A percentile compares a stretch with the other conserved stretches of the same genome.
phyloP scores from a whole-genome alignment of 2,888 invertebrate genomes.

The Diabrotica balteata region DNA sequence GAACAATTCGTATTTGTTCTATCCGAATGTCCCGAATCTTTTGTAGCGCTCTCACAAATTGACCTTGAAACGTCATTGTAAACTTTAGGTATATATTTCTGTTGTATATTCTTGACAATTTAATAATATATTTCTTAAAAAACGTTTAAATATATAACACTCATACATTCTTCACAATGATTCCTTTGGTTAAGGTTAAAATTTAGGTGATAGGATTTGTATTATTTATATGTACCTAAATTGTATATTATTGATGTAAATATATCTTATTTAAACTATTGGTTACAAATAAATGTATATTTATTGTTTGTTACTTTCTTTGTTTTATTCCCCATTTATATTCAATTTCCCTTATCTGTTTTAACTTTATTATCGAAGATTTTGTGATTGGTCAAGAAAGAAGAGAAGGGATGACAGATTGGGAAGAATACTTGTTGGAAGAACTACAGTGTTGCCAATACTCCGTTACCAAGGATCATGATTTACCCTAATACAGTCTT shows the following conservation, averaged over 20 bases:
- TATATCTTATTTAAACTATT: slow-evolving; percentile 41
- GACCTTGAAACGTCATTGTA: neutral
- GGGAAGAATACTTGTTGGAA: too few species aligned
- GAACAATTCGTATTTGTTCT: too few species aligned
- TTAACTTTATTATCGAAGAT: too few species aligned
- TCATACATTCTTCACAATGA: slow-evolving; percentile 16
- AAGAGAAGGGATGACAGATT: too few species aligned
- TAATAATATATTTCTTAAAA: neutral
- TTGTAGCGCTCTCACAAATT: neutral
- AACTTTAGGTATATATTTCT: neutral
- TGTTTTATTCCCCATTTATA: slow-evolving; percentile 3
- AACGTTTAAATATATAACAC: neutral
- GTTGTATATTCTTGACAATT: too few species aligned
- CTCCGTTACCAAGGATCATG: too few species aligned
- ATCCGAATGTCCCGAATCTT: too few species aligned
- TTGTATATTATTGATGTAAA: slow-evolving; percentile 48
- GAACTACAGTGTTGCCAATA: too few species aligned
- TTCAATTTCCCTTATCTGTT: neutral
- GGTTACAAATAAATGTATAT: slow-evolving; percentile 48
- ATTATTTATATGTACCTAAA: slow-evolving; percentile 35
- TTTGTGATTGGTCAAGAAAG: too few species aligned
- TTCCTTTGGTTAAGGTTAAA: slow-evolving; percentile 35
- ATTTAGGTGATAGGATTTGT: slow-evolving; percentile 30
- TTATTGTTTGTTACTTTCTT: slow-evolving; percentile 45
- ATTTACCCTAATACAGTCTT: too few species aligned